These are phyloP conservation scores for Sesamia inferens DNA, from an alignment of 2,888 invertebrate genomes.

Conservation along the genomic window DNA sequence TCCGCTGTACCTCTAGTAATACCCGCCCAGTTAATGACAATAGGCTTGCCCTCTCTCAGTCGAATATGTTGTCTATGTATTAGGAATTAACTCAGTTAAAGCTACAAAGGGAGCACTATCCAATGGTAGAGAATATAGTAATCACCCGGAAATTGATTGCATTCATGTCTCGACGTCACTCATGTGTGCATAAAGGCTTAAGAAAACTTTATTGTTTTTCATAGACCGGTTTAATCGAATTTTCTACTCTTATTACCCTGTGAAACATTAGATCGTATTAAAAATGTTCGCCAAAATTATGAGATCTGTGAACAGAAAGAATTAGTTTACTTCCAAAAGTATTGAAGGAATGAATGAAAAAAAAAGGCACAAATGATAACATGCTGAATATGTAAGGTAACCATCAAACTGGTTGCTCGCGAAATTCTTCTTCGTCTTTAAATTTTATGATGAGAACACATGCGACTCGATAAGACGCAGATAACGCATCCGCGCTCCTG, in stretches of 20 bases:
- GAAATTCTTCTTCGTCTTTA: too few relatives aligned
- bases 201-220: background rate
- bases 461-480: too few relatives aligned
- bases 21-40: too few relatives aligned
- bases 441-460: too few relatives aligned
- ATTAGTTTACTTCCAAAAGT: conserved; percentile 35
- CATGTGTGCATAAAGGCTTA: background rate
- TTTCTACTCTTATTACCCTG: too few relatives aligned
- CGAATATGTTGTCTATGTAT: background rate
- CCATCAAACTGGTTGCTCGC: too few relatives aligned
- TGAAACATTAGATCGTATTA: background rate
- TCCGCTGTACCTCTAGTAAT: too few relatives aligned
- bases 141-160: background rate
- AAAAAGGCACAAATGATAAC: too few relatives aligned
- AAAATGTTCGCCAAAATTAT: background rate
- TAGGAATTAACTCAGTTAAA: background rate
- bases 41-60: background rate
- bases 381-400: too few relatives aligned
- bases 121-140: background rate
- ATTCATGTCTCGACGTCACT: background rate
- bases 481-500: too few relatives aligned
- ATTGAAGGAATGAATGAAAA: conserved; percentile 30
- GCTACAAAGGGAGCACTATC: background rate
- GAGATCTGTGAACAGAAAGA: background rate
- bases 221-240: too few relatives aligned